A percentile compares a stretch with the other conserved stretches of the same genome.
These are phyloP conservation scores for Cataglyphis altisquamis DNA, from an alignment of 2,888 invertebrate species.

Conservation along the genomic window DNA sequence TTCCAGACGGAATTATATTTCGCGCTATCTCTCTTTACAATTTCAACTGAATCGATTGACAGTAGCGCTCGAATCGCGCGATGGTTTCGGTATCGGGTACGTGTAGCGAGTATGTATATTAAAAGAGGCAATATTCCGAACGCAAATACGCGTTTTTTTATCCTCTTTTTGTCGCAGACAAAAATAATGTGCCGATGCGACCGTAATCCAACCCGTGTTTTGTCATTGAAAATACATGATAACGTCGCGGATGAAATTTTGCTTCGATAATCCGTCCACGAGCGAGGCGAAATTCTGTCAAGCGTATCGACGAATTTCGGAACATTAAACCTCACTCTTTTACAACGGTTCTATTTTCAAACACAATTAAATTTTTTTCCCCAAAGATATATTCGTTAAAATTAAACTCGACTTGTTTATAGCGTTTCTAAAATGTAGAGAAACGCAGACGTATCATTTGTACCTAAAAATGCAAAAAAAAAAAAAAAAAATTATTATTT, in stretches of 20 bases:
- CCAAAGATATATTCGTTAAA: constrained; percentile 20
- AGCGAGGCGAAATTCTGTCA: constrained; percentile 19
- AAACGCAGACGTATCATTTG: not conserved
- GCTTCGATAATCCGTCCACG: constrained; percentile 3
- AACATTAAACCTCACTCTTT: constrained; percentile 34
- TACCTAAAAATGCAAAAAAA: not conserved
- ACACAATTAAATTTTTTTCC: constrained; percentile 20
- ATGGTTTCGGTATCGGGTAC: not conserved
- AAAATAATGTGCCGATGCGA: constrained; percentile 16
- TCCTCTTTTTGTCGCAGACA: not conserved
- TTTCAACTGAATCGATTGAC: constrained; percentile 10
- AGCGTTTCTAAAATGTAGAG: not conserved
- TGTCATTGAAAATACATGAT: constrained; percentile 33
- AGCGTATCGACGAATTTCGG: constrained; percentile 10
- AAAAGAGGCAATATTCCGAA: constrained; percentile 34
- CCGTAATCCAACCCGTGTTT: constrained; percentile 41
- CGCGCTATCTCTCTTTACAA: not conserved
- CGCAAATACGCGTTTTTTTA: constrained; percentile 1
- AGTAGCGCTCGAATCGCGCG: not conserved
- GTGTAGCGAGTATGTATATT: constrained; percentile 2
- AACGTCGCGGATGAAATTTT: constrained; percentile 20
- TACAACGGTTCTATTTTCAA: not conserved
- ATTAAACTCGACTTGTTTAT: constrained; percentile 6
- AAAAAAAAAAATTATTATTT: not conserved
- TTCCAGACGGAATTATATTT: constrained; percentile 18